phyloP scores from a whole-genome alignment of 1,140 invertebrate genomes.

The Drosophila takahashii region DNA sequence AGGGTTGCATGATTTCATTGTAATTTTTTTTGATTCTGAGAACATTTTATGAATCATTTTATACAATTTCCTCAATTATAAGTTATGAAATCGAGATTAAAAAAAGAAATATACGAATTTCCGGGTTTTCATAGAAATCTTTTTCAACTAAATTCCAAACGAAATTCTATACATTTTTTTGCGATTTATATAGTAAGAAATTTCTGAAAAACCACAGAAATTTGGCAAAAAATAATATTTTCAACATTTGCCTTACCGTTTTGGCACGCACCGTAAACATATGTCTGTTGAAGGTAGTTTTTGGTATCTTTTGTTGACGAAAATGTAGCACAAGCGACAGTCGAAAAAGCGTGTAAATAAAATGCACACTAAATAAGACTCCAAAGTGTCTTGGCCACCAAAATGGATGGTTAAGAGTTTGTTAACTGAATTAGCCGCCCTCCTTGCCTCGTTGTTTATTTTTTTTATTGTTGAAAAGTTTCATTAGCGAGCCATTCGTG shows the following conservation, averaged over 20 bases:
- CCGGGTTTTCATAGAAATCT: too few relatives aligned
- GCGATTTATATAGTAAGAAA: too few relatives aligned
- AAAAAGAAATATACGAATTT: too few relatives aligned
- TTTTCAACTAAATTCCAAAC: too few relatives aligned
- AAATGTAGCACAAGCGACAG: slow-evolving; percentile 59
- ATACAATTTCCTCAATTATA: too few relatives aligned
- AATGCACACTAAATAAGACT: slow-evolving; percentile 34
- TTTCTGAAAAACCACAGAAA: too few relatives aligned
- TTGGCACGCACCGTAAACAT: slow-evolving; percentile 33
- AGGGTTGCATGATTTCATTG: too few relatives aligned
- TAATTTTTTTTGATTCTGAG: too few relatives aligned
- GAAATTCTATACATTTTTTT: too few relatives aligned
- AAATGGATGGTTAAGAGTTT: slow-evolving; percentile 12
- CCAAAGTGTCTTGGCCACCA: slow-evolving; percentile 38
- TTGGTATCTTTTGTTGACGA: slow-evolving; percentile 51
- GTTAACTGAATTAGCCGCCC: slow-evolving; percentile 13
- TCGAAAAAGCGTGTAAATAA: slow-evolving; percentile 57
- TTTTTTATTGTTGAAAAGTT: slow-evolving; percentile 18
- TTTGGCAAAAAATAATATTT: too few relatives aligned
- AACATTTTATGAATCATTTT: too few relatives aligned
- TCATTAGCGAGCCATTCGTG: slow-evolving; percentile 50
- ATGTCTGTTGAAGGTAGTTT: slow-evolving; percentile 29
- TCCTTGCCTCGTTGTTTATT: not conserved
- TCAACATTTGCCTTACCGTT: not conserved
- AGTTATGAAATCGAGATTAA: too few relatives aligned